These are phyloP conservation scores for Aplocera efformata DNA, from an alignment of 2,888 invertebrate genomes.

Conservation along the genomic window DNA sequence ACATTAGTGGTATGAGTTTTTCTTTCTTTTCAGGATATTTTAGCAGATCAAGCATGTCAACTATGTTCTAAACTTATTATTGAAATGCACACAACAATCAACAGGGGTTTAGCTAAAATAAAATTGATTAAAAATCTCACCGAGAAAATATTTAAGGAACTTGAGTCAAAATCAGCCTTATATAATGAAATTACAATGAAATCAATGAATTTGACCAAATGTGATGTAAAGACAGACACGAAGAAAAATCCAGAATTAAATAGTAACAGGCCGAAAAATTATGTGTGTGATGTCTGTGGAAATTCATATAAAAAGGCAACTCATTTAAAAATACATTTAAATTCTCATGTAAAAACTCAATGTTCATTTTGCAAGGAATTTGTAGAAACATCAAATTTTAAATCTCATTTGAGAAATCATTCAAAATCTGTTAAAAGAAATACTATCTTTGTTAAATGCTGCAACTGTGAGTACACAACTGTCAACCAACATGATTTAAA, in stretches of 20 bases:
- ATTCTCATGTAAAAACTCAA: no score
- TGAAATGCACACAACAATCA: slow-evolving; percentile 2
- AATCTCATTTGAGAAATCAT: background rate
- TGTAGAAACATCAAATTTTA: background rate
- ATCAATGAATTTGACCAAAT: background rate
- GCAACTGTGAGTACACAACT: slow-evolving; percentile 1
- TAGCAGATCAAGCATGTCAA: background rate
- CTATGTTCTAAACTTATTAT: background rate
- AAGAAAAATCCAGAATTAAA: no score
- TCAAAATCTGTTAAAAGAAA: background rate
- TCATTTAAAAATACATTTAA: no score
- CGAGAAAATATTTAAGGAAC: background rate
- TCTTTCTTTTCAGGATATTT: slow-evolving; percentile 1
- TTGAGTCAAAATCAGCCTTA: background rate
- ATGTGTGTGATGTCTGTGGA: no score
- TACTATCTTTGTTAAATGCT: background rate
- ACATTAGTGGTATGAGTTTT: no score
- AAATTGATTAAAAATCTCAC: background rate
- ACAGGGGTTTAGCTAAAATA: background rate
- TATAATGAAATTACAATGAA: background rate
- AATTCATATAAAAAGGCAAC: no score
- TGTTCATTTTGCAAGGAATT: no score
- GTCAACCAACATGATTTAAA: slow-evolving; percentile 1
- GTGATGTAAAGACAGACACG: no score
- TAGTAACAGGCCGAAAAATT: no score